phyloP scores from a whole-genome alignment of 2,888 invertebrate species.

The Temnothorax unifasciatus region DNA sequence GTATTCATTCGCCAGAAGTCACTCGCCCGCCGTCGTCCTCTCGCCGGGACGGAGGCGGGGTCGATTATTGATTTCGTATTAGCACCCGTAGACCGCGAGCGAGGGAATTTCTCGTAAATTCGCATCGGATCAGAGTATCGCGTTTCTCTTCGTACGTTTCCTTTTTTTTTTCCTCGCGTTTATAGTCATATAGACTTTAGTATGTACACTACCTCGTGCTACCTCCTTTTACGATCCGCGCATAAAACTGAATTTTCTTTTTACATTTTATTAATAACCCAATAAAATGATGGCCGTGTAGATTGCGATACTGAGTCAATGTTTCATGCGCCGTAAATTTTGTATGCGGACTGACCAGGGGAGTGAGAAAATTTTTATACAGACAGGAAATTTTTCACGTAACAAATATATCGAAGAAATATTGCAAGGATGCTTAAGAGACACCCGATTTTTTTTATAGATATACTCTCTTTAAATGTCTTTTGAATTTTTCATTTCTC shows the following conservation, averaged over 20 bases:
- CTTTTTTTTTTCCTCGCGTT: neutral
- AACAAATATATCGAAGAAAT: neutral
- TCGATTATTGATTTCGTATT: constrained; percentile 74
- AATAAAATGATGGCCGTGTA: constrained; percentile 9
- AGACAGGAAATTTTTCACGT: neutral
- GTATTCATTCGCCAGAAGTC: constrained; percentile 7
- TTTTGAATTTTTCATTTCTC: neutral
- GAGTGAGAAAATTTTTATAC: neutral
- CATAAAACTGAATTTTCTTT: constrained; percentile 18
- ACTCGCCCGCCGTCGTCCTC: neutral
- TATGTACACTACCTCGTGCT: neutral
- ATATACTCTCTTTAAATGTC: neutral
- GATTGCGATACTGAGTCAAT: constrained; percentile 24
- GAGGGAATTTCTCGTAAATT: constrained; percentile 45
- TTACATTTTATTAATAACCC: constrained; percentile 44
- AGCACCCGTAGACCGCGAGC: constrained; percentile 49
- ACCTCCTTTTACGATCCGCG: constrained; percentile 18
- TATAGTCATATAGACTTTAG: constrained; percentile 6
- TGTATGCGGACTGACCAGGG: neutral
- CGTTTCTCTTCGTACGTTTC: constrained; percentile 14
- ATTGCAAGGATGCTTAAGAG: neutral
- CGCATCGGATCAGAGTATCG: neutral
- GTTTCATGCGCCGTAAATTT: constrained; percentile 26
- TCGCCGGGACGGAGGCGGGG: constrained; percentile 16
- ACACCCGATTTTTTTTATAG: neutral